A percentile compares a stretch with the other conserved stretches of the same genome.
phyloP scores from a whole-genome alignment of 1,140 invertebrate genomes.

The Neotoxoptera formosana region DNA sequence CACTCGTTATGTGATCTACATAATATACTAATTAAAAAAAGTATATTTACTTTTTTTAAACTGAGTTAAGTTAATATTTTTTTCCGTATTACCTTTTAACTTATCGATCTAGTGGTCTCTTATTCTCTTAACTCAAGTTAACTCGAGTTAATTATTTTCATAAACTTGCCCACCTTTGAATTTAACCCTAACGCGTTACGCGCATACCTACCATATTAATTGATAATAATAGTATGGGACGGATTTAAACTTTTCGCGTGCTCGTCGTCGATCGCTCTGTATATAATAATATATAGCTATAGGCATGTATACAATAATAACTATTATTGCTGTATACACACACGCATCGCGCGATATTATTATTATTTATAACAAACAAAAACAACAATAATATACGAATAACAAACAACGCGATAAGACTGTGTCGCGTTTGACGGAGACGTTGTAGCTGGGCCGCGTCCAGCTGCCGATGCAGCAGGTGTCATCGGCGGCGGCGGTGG shows the following conservation, averaged over 20 bases:
- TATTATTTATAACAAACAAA: not conserved
- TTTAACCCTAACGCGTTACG: too few species aligned
- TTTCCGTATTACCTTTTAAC: too few species aligned
- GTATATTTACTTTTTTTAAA: too few species aligned
- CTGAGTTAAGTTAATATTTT: too few species aligned
- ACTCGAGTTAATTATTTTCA: too few species aligned
- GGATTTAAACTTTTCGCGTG: not conserved
- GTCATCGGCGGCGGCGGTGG: not conserved
- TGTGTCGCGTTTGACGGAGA: not conserved
- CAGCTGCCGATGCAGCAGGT: not conserved
- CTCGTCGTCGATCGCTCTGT: not conserved
- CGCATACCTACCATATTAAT: too few species aligned
- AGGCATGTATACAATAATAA: not conserved
- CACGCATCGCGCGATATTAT: not conserved
- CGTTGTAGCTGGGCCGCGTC: not conserved
- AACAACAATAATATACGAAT: not conserved
- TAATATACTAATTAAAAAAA: too few species aligned
- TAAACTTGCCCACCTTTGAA: too few species aligned
- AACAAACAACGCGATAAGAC: not conserved
- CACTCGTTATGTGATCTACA: too few species aligned
- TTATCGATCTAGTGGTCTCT: too few species aligned
- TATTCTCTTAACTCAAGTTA: too few species aligned
- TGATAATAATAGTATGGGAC: not conserved
- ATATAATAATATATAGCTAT: not conserved
- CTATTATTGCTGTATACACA: not conserved